Percentiles rank a stretch among this genome's conserved stretches.
phyloP scores from a whole-genome alignment of 2,113 vertebrate genomes.

The Rousettus leschenaultii region DNA sequence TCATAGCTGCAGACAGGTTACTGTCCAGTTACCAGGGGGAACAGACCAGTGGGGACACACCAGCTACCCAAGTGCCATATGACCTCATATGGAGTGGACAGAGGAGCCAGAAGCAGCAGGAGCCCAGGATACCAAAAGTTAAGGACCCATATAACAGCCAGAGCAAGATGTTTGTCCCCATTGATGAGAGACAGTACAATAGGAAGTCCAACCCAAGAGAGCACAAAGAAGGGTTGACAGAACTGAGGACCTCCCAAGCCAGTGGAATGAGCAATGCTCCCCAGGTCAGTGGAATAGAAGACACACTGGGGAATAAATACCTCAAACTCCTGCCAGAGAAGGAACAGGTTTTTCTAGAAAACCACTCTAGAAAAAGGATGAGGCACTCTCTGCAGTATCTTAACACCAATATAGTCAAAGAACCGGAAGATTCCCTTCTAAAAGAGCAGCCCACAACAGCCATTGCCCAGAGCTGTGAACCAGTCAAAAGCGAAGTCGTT shows the following conservation, averaged over 20 bases:
- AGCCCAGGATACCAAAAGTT: rapidly evolving
- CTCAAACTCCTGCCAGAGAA: not conserved
- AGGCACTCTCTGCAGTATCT: too few species aligned
- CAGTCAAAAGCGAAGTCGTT: rapidly evolving
- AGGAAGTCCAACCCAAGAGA: rapidly evolving
- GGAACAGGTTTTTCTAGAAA: not conserved
- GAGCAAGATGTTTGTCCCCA: not conserved
- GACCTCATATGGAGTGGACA: rapidly evolving
- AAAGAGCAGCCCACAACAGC: not conserved
- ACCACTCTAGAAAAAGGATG: not conserved
- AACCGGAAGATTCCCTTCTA: not conserved
- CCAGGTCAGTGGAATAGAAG: not conserved
- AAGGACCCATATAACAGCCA: not conserved
- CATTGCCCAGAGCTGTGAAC: not conserved
- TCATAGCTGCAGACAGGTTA: not conserved
- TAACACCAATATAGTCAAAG: too few species aligned
- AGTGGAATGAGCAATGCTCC: too few species aligned
- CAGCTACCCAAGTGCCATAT: rapidly evolving
- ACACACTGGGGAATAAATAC: not conserved
- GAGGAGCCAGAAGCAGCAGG: too few species aligned
- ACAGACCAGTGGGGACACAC: rapidly evolving
- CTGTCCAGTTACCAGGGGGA: not conserved
- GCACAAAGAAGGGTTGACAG: not conserved
- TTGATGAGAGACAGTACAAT: not conserved
- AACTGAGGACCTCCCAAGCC: not conserved